Base-by-base conservation (phyloP, 2,113 vertebrate genomes). In the Myotis yumanensis region DNA sequence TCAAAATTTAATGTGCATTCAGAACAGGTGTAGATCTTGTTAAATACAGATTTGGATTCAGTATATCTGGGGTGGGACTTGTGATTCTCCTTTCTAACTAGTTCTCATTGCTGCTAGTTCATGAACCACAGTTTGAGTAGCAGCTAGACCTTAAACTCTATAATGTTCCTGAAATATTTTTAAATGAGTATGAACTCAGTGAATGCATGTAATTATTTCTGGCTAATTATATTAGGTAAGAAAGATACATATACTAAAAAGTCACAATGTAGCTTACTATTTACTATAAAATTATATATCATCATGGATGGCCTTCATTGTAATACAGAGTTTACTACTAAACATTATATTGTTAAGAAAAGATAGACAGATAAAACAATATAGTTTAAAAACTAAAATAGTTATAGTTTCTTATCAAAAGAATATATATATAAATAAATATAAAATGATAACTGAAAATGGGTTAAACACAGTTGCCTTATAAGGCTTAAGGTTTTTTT, bases 121-220 rank as follows among this genome's bases (percentile, higher is more conserved):
- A 43, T 28, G 32, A 64, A 79, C 35, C 37, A 71, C n/a, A 59
- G 2, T 90, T 86, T 88, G 23, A 90, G 8, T 73, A 90, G 30
- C 30, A 89, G 35, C 14, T 92, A 66, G 40, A 59, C 25, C 20
- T 35, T 87, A 75, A 93, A 64, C 35, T 90, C 59, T 79, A 72
- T 20, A 94, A 69, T 90, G 43, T 88, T 95, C 62, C 43, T 93
- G 52, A 86, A 93, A 46, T 77, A 85, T 81, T 87, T 93, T 52
- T 40, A 4, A 87, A 82, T 77, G 28, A 37, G 89, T 82, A 59
- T 59, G 84, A 64, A n/a, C 30, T 88, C 12, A 89, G 10, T 86
- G 22, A 93, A 73, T 82, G 30, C 10, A 77, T 92, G 2, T 85
- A 72, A 68, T 90, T 76, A 68, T 69, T 92, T 85, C 59, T 93